Evolutionary conservation across 2,113 vertebrate species (phyloP).

Genomic region (Ceyx margarethae): DNA sequence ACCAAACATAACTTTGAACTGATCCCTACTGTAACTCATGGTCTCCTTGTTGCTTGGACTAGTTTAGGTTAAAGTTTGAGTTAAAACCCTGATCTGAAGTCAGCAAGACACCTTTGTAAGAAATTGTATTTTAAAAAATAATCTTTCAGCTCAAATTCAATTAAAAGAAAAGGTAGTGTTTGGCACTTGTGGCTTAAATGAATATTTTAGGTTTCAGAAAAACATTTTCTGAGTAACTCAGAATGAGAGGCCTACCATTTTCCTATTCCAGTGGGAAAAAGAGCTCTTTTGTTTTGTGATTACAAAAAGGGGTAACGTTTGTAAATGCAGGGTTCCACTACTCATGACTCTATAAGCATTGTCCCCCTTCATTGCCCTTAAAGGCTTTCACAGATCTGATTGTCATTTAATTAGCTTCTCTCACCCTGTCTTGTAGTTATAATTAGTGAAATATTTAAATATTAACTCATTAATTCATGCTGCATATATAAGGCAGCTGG

Average conservation of each 20-base stretch:
- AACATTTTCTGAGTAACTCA: neutral
- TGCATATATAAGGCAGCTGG: neutral
- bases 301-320: neutral
- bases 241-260: neutral
- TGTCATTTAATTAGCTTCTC: slow-evolving; percentile 29
- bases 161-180: neutral
- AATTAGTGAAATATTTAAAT: slow-evolving; percentile 7
- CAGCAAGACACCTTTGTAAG: neutral
- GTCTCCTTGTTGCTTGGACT: neutral
- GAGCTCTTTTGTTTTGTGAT: neutral
- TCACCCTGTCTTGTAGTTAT: neutral
- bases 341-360: neutral
- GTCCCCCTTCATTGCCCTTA: slow-evolving; percentile 1
- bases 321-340: neutral
- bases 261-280: neutral
- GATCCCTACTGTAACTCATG: neutral
- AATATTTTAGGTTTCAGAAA: neutral
- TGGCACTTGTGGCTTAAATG: neutral
- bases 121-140: neutral
- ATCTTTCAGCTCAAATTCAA: neutral
- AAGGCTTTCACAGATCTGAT: neutral
- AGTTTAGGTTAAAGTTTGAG: neutral
- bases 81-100: neutral
- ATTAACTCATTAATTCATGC: neutral
- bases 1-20: neutral